Conservation (phyloP, 2,797 vertebrate species). For the Clarias fuscus region DNA sequence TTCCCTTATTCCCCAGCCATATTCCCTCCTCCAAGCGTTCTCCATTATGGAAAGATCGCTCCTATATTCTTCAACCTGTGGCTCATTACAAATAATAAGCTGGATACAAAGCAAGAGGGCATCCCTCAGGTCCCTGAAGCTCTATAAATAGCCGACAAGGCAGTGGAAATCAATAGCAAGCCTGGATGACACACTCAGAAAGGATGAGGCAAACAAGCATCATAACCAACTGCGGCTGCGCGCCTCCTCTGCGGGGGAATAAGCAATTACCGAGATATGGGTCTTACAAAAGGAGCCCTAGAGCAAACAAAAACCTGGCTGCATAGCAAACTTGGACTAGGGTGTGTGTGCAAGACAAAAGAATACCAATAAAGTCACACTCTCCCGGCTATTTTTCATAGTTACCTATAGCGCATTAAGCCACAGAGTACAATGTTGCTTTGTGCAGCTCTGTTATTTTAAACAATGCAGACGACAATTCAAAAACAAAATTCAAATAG, state of each 20-base stretch:
- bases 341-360: conserved; percentile 11
- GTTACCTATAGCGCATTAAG: neutral
- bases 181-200: conserved; percentile 72
- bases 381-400: neutral
- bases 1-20: conserved; percentile 39
- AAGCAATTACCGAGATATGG: conserved; percentile 38
- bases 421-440: neutral
- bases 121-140: conserved; percentile 72
- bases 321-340: neutral
- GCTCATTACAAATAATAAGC: conserved; percentile 88
- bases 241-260: conserved; percentile 58
- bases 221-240: conserved; percentile 72
- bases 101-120: conserved; percentile 78
- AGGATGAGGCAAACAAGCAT: conserved; percentile 65
- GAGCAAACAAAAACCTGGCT: conserved; percentile 34
- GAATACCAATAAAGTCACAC: conserved; percentile 14
- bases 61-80: conserved; percentile 81
- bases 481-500: neutral
- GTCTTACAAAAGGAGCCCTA: conserved; percentile 30
- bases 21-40: conserved; percentile 58
- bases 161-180: conserved; percentile 90
- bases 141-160: conserved; percentile 90
- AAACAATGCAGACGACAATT: neutral
- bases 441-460: neutral
- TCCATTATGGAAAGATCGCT: conserved; percentile 79